These are phyloP conservation scores for Cerceris rybyensis DNA, from an alignment of 2,888 invertebrate species.

Conservation along the genomic window DNA sequence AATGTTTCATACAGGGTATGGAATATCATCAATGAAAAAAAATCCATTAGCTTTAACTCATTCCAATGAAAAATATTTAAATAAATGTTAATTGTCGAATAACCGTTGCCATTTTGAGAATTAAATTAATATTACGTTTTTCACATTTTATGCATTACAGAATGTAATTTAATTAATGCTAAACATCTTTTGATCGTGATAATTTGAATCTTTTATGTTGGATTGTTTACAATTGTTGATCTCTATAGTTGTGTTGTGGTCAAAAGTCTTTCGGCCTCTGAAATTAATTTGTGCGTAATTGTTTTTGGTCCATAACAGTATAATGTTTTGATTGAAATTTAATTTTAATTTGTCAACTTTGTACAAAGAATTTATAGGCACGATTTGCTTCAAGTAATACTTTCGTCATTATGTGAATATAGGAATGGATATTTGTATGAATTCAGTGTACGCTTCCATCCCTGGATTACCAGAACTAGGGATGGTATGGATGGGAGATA, in stretches of 20 bases:
- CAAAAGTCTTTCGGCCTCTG: slow-evolving; percentile 5
- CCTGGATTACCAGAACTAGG: slow-evolving; percentile 85
- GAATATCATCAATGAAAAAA: slow-evolving; percentile 43
- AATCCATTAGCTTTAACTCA: slow-evolving; percentile 34
- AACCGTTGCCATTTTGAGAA: slow-evolving; percentile 53
- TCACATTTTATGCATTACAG: slow-evolving; percentile 30
- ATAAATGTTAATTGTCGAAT: slow-evolving; percentile 49
- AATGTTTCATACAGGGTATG: slow-evolving; percentile 45
- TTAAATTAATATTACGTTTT: slow-evolving; percentile 34
- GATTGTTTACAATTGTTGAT: no score
- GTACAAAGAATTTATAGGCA: slow-evolving; percentile 23
- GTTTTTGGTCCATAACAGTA: background rate
- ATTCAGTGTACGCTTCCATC: slow-evolving; percentile 81
- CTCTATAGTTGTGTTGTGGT: no score
- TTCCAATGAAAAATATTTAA: slow-evolving; percentile 56
- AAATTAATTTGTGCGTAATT: background rate
- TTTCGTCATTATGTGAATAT: slow-evolving; percentile 60
- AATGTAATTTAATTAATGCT: slow-evolving; percentile 13
- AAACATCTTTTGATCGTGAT: no score
- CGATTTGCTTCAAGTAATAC: slow-evolving; percentile 44
- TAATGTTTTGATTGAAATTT: slow-evolving; percentile 1
- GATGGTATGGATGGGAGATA: slow-evolving; percentile 87
- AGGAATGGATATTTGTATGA: slow-evolving; percentile 77
- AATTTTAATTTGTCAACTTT: background rate
- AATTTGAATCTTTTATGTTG: no score